phyloP scores from a whole-genome alignment of 1,140 invertebrate species.

The Chionoecetes opilio region DNA sequence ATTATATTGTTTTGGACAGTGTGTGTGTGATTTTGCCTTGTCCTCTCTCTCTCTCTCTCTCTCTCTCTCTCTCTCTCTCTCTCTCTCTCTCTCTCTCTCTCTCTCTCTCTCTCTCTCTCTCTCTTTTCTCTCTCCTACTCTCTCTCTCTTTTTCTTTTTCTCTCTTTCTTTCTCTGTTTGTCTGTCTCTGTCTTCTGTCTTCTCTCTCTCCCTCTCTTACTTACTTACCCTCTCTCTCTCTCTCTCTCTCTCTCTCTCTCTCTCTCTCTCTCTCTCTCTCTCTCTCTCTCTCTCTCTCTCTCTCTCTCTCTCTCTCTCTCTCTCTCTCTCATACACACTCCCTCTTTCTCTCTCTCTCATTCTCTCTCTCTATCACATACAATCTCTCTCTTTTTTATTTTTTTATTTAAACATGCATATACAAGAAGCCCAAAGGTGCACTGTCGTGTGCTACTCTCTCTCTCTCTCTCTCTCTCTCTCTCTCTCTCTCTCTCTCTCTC shows the following conservation, averaged over 20 bases:
- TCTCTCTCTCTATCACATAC: neutral
- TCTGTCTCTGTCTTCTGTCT: too few relatives aligned
- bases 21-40: too few relatives aligned
- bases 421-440: too few relatives aligned
- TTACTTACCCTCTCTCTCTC: neutral
- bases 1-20: too few relatives aligned
- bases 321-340: neutral
- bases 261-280: neutral
- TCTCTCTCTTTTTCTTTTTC: neutral
- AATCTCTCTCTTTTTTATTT: neutral
- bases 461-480: neutral
- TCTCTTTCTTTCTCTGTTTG: neutral
- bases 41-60: too few relatives aligned
- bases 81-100: too few relatives aligned
- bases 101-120: neutral
- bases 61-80: too few relatives aligned
- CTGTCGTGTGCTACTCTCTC: neutral
- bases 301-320: constrained; percentile 27
- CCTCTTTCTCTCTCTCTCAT: neutral
- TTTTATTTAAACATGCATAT: too few relatives aligned
- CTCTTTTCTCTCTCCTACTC: too few relatives aligned
- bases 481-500: constrained; percentile 27
- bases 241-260: constrained; percentile 7
- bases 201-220: neutral
- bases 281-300: constrained; percentile 17